Evolutionary conservation across 2,113 vertebrate genomes (phyloP), one percentile per base, ranked within the genome.

Genomic region (Zeus faber): DNA sequence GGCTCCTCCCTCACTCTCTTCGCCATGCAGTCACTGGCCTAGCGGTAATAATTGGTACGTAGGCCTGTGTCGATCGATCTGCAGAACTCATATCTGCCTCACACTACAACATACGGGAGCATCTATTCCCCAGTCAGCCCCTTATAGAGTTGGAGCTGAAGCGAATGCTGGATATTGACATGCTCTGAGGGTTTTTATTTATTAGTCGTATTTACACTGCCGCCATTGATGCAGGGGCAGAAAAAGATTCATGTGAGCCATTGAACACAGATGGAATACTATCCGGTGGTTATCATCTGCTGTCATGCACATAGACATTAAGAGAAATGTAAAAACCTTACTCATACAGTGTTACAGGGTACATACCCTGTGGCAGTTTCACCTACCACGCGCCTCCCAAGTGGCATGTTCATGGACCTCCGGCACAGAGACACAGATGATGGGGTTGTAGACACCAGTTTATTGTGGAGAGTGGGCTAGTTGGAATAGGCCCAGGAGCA

Each of bases 1-100:
- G n/a, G n/a, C n/a, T n/a, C n/a, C 41, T 20, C 41, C 14, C 17
- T 5, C 16, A 4, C 6, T 13, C 43, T 7, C 8, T 24, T 33
- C 33, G 43, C 54, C 18, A 29, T 47, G 46, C 44, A 52, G 46
- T 40, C 48, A 17, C 39, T 22, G 22, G 49, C 52, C 68, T n/a
- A 5, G 46, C 43, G 63, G 53, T 49, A 65, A 55, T 83, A 80
- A 82, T 79, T 73, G 62, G 53, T 61, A 60, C 49, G 45, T 46
- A 58, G 63, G 41, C 22, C 22, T 33, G 17, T 18, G 29, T 58
- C 47, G 68, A 87, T 77, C 52, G 47, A 77, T 79, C n/a, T 11
- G 7, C 20, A 49, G 39, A 49, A 35, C 45, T 73, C 33, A 22
- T 48, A 56, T 71, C 31, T 60, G 47, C 23, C 10, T 33, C 53